phyloP scores from a whole-genome alignment of 23 tunicate species.

The Ciona savignyi region DNA sequence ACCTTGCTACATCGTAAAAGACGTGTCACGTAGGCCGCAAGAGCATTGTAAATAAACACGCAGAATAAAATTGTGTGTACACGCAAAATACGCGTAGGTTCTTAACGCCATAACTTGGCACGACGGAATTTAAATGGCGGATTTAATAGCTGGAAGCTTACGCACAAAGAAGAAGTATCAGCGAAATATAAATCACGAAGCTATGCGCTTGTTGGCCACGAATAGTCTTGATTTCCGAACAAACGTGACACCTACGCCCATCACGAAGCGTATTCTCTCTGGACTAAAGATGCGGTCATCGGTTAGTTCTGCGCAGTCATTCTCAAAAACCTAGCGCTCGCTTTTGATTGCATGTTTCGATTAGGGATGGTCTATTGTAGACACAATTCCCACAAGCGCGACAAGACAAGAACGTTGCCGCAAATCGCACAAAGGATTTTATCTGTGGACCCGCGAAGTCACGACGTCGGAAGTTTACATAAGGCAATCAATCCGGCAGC shows the following conservation, averaged over 20 bases:
- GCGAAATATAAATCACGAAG: background rate
- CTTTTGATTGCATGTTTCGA: too few relatives aligned
- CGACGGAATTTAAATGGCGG: background rate
- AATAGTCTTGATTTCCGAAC: background rate
- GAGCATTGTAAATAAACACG: too few relatives aligned
- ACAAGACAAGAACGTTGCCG: too few relatives aligned
- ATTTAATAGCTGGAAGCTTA: background rate
- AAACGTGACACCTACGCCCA: conserved; percentile 42
- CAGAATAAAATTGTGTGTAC: too few relatives aligned
- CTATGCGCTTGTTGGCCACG: conserved; percentile 7
- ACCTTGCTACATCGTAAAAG: background rate
- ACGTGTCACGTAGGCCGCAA: background rate
- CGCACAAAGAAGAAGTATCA: background rate
- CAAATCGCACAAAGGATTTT: too few relatives aligned
- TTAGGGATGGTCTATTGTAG: too few relatives aligned
- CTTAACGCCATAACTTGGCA: background rate
- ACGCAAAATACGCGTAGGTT: background rate
- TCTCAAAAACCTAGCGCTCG: too few relatives aligned
- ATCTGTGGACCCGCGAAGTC: too few relatives aligned
- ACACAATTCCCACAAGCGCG: too few relatives aligned
- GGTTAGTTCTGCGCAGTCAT: background rate
- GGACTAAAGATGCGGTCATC: background rate
- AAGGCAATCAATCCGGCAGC: too few relatives aligned
- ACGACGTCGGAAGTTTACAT: too few relatives aligned
- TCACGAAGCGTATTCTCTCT: background rate